phyloP scores from a whole-genome alignment of 1,140 invertebrate genomes.

The Limonius californicus region DNA sequence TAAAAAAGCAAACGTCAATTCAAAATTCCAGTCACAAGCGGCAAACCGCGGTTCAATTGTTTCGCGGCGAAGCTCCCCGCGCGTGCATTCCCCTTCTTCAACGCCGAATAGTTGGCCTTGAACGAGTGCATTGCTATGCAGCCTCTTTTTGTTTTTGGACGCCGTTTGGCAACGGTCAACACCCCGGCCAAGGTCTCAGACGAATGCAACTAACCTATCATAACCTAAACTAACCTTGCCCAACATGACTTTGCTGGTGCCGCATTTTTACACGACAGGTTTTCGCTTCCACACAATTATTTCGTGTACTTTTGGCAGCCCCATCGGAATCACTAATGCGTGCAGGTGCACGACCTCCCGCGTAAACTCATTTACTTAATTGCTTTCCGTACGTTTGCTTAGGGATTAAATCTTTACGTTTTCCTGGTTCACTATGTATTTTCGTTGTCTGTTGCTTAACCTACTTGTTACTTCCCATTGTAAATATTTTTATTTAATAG shows the following conservation, averaged over 20 bases:
- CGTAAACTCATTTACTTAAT: background rate
- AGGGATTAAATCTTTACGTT: background rate
- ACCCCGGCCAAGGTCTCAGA: constrained; percentile 44
- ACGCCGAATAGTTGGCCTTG: constrained; percentile 46
- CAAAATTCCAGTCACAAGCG: constrained; percentile 47
- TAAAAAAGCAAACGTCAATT: constrained; percentile 46
- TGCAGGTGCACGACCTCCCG: constrained; percentile 2
- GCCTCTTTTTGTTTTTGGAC: constrained; percentile 46
- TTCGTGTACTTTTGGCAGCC: background rate
- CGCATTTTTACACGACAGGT: constrained; percentile 29
- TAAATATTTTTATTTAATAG: background rate
- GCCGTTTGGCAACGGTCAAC: constrained; percentile 47
- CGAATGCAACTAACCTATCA: constrained; percentile 43
- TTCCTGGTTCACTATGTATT: constrained; percentile 9
- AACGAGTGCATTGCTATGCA: constrained; percentile 47
- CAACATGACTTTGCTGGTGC: constrained; percentile 30
- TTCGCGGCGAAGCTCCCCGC: constrained; percentile 39
- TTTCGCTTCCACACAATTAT: background rate
- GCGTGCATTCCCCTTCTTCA: constrained; percentile 33
- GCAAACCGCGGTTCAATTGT: constrained; percentile 47
- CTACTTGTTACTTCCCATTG: background rate
- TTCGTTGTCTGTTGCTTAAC: background rate
- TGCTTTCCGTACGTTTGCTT: background rate
- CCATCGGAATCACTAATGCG: constrained; percentile 4
- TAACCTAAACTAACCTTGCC: constrained; percentile 43